phyloP scores from a whole-genome alignment of 2,888 invertebrate species.

The Pristionchus fissidentatus region DNA sequence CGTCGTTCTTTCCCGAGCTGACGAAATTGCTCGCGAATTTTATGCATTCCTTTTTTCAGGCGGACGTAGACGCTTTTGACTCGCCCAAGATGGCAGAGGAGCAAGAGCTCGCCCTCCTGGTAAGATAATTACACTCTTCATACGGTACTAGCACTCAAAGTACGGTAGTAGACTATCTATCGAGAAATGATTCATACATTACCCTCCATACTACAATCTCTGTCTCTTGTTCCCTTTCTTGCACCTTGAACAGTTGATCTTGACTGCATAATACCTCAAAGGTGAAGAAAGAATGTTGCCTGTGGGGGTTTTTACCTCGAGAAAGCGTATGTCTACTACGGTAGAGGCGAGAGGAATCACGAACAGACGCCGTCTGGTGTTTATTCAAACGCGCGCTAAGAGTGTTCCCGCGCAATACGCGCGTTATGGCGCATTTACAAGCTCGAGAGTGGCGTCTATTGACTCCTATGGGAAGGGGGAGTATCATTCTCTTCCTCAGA shows the following conservation, averaged over 20 bases:
- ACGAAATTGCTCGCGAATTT: background rate
- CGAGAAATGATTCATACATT: background rate
- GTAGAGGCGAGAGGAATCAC: background rate
- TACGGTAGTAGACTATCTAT: too few species aligned
- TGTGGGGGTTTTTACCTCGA: too few species aligned
- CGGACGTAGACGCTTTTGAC: slow-evolving; percentile 45
- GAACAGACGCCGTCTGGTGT: background rate
- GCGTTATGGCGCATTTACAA: background rate
- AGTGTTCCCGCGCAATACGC: too few species aligned
- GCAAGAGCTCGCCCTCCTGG: slow-evolving; percentile 37
- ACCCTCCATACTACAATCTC: too few species aligned
- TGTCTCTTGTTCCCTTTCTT: too few species aligned
- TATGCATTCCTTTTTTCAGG: slow-evolving; percentile 6
- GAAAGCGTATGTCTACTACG: too few species aligned
- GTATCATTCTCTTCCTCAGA: background rate
- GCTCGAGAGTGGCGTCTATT: background rate
- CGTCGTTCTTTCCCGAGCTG: background rate
- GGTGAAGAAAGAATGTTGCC: too few species aligned
- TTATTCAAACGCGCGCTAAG: background rate
- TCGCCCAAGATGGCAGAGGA: slow-evolving; percentile 1
- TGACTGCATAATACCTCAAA: too few species aligned
- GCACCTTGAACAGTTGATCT: too few species aligned
- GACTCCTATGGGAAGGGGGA: background rate
- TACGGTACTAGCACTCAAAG: too few species aligned
- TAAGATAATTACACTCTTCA: background rate